Percentiles rank a stretch among this genome's conserved stretches.
Evolutionary conservation across 2,888 invertebrate genomes (phyloP).

Genomic region (Agapostemon virescens): DNA sequence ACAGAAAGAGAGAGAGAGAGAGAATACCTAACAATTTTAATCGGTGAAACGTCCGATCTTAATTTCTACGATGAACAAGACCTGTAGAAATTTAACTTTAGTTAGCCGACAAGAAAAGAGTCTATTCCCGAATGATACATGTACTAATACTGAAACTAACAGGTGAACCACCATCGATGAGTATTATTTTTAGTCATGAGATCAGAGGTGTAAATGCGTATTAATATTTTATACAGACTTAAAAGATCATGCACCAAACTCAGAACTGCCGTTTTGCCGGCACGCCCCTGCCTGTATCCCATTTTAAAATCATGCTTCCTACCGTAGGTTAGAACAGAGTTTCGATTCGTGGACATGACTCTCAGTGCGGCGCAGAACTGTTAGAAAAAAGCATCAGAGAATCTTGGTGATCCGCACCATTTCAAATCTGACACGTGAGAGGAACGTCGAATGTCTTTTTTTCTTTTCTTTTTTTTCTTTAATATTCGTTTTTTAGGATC

Average conservation of each 20-base stretch:
- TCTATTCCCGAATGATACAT: slow-evolving; percentile 6
- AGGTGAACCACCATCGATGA: slow-evolving; percentile 47
- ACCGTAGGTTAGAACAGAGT: slow-evolving; percentile 34
- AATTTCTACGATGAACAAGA: slow-evolving; percentile 21
- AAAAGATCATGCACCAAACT: slow-evolving; percentile 53
- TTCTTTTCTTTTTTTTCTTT: not conserved
- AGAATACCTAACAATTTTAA: slow-evolving; percentile 24
- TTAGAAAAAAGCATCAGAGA: slow-evolving; percentile 43
- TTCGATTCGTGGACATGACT: slow-evolving; percentile 34
- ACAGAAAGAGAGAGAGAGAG: not conserved
- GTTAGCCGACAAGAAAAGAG: slow-evolving; percentile 3
- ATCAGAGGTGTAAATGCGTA: slow-evolving; percentile 53
- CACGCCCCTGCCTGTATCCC: slow-evolving; percentile 16
- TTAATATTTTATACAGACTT: slow-evolving; percentile 51
- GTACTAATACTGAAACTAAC: slow-evolving; percentile 53
- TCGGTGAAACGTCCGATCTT: slow-evolving; percentile 18
- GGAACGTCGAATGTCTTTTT: slow-evolving; percentile 52
- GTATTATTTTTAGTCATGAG: slow-evolving; percentile 58
- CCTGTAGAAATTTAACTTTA: slow-evolving; percentile 17
- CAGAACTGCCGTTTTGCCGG: slow-evolving; percentile 30
- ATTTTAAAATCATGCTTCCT: slow-evolving; percentile 23
- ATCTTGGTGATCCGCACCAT: slow-evolving; percentile 27
- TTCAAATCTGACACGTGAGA: slow-evolving; percentile 48
- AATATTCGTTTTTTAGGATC: too few relatives aligned
- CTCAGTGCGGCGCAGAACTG: slow-evolving; percentile 9